phyloP scores from a whole-genome alignment of 2,888 invertebrate genomes.

The Acheta domesticus region DNA sequence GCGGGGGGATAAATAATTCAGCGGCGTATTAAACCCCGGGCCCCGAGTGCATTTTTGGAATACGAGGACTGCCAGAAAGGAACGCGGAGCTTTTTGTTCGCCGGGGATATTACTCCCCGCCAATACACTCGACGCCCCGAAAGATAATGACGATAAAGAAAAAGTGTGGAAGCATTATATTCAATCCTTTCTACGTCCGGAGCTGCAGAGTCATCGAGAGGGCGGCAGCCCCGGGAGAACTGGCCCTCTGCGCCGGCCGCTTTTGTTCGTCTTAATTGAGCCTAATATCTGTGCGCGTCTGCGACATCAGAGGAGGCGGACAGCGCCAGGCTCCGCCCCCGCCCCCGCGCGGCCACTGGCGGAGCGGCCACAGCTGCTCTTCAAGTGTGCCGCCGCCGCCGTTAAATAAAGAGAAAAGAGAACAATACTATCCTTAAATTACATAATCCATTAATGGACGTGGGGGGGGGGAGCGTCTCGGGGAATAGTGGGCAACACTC shows the following conservation, averaged over 20 bases:
- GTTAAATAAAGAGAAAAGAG: too few species aligned
- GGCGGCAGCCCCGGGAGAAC: too few species aligned
- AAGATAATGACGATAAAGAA: conserved; percentile 18
- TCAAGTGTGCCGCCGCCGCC: neutral
- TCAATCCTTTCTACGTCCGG: neutral
- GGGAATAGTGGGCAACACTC: too few species aligned
- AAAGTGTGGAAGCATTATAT: conserved; percentile 6
- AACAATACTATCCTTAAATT: too few species aligned
- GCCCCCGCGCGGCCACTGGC: neutral
- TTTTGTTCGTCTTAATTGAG: conserved; percentile 4
- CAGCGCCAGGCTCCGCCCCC: neutral
- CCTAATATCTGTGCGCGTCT: conserved; percentile 5
- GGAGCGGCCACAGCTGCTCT: neutral
- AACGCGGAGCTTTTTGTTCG: neutral
- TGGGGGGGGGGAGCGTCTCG: too few species aligned
- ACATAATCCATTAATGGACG: too few species aligned
- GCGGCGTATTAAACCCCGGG: neutral
- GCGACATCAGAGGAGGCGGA: neutral
- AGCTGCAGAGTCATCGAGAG: neutral
- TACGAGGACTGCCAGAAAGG: neutral
- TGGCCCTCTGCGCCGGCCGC: neutral
- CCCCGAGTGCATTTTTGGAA: neutral
- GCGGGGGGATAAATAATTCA: neutral
- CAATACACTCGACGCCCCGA: neutral
- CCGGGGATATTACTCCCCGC: neutral